A percentile compares a stretch with the other conserved stretches of the same genome.
These are phyloP conservation scores for Deroptyus accipitrinus DNA, from an alignment of 2,113 vertebrate species.

Conservation along the genomic window DNA sequence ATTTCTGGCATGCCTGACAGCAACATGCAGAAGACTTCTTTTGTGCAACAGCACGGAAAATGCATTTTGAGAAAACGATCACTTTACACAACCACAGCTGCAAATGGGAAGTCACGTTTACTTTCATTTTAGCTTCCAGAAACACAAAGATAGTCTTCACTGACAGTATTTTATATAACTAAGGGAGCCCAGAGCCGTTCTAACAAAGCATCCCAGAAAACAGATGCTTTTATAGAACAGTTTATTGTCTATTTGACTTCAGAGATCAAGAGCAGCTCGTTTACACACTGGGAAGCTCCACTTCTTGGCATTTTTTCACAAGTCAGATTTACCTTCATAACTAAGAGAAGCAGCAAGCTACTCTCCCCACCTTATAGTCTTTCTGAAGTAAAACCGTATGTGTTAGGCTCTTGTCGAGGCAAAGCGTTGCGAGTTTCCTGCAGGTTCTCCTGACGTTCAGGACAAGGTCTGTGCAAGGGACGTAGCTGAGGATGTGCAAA, in stretches of 20 bases:
- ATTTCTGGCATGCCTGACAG: neutral
- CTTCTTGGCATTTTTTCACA: neutral
- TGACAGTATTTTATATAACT: neutral
- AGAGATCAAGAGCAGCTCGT: neutral
- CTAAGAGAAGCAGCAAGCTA: neutral
- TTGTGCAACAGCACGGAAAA: neutral
- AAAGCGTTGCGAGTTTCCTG: conserved; percentile 84
- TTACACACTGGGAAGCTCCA: neutral
- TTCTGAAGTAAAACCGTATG: conserved; percentile 84
- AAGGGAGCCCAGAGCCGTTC: neutral
- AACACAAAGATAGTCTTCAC: neutral
- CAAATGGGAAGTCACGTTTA: neutral
- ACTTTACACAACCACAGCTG: neutral
- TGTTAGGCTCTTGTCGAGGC: conserved; percentile 90
- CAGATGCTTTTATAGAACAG: conserved; percentile 26
- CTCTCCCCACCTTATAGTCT: conserved; percentile 84
- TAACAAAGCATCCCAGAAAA: conserved; percentile 35
- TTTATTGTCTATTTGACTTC: neutral
- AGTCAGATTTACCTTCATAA: neutral
- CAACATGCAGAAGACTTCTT: neutral
- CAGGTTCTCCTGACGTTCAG: conserved; percentile 85
- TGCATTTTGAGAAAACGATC: neutral
- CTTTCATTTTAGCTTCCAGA: neutral
- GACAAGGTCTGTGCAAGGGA: conserved; percentile 88
- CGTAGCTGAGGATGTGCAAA: conserved; percentile 87